Percentiles rank a stretch among this genome's conserved stretches.
Conservation (phyloP, 2,888 invertebrate genomes). For the Dynastes hyllus region DNA sequence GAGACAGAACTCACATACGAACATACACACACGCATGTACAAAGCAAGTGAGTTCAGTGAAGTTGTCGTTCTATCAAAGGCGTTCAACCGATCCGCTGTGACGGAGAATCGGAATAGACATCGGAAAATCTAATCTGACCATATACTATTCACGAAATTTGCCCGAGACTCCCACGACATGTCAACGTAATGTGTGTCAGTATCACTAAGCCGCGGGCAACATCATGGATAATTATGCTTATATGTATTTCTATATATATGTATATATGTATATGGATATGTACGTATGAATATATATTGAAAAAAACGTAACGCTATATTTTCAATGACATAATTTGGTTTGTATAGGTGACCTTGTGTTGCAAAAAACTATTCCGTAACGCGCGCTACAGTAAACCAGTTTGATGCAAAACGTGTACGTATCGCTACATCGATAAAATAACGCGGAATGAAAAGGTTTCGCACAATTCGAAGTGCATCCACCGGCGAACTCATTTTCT, state of each 20-base stretch:
- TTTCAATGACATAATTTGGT: conserved; percentile 46
- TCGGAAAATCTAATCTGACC: not conserved
- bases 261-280: not conserved
- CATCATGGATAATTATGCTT: not conserved
- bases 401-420: conserved; percentile 27
- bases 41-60: conserved; percentile 6
- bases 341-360: conserved; percentile 37
- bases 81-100: not conserved
- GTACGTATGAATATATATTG: not conserved
- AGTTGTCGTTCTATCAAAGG: conserved; percentile 19
- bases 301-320: conserved; percentile 38
- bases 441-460: not conserved
- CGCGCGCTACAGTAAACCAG: conserved; percentile 33
- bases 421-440: conserved; percentile 7
- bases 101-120: conserved; percentile 1
- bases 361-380: conserved; percentile 40
- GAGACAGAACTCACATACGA: not conserved
- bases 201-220: conserved; percentile 10
- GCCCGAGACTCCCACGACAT: conserved; percentile 9
- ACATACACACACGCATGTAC: not conserved
- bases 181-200: conserved; percentile 1
- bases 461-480: no score
- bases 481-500: no score
- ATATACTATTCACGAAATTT: conserved; percentile 1
- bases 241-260: not conserved